Base-by-base conservation (phyloP, 2,113 vertebrate genomes). In the Oncorhynchus kisutch region DNA sequence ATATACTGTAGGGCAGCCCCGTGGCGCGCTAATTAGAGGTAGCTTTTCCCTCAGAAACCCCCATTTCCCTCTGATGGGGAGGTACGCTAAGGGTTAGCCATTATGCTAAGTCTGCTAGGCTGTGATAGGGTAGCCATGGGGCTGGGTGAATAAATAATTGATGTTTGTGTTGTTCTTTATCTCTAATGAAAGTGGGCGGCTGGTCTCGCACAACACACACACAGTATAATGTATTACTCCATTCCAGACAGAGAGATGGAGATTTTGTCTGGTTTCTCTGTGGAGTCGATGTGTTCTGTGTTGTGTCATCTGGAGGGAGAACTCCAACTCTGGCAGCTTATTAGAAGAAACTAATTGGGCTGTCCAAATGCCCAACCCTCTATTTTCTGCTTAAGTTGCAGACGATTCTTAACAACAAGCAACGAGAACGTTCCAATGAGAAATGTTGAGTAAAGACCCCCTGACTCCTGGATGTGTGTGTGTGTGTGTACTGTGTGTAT, bases 61-160 rank as follows among this genome's bases (percentile, higher is more conserved):
- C 39, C 39, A 9, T 45, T 45, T 11, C 8, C 8, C 13, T 12
- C 51, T 64, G 76, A 86, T 67, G 59, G 65, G 66, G 20, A 27
- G 20, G 9, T 9, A 11, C 8, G 2, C 29, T 70, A 48, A 57
- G 67, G 77, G 39, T 45, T 67, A 74, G 74, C 74, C 75, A 70
- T 68, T 54, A 69, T 69, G 51, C 65, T 65, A 71, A 70, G 20
- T 3, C 60, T 39, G 31, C 72, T 65, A 48, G 39, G 39, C 39
- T 45, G 39, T 57, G 62, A 60, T 73, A 74, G 39, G 20, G 71
- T 78, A 77, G 78, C 74, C 70, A 71, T 67, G 27, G 71, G 70
- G 29, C 71, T 71, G 12, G 74, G 25, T 87, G 78, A 87, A 87
- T 85, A 80, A 87, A 87, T 85, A 78, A 87, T 87, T 84, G 76